phyloP scores from a whole-genome alignment of 2,888 invertebrate species.

The Trissolcus brochymenae region DNA sequence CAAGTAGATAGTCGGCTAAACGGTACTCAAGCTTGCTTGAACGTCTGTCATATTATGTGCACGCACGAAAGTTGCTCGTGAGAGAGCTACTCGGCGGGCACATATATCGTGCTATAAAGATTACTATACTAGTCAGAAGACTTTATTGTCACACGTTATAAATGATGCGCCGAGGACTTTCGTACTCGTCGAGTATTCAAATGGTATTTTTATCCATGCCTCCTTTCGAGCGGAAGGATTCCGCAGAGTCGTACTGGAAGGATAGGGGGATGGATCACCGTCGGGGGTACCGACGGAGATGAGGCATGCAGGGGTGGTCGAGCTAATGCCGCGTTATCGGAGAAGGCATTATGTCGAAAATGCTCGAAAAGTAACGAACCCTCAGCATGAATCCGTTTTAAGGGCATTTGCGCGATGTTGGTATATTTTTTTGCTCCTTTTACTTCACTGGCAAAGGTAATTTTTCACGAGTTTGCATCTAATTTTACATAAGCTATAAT shows the following conservation, averaged over 20 bases:
- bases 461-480: constrained; percentile 61
- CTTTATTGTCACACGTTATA: constrained; percentile 76
- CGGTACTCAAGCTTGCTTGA: background rate
- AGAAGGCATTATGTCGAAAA: constrained; percentile 66
- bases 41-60: constrained; percentile 67
- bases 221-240: constrained; percentile 71
- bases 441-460: constrained; percentile 59
- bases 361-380: constrained; percentile 66
- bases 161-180: constrained; percentile 70
- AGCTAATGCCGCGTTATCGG: constrained; percentile 69
- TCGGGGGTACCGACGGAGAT: constrained; percentile 54
- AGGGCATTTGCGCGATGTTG: constrained; percentile 63
- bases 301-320: constrained; percentile 49
- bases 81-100: constrained; percentile 41
- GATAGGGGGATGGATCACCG: constrained; percentile 56
- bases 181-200: constrained; percentile 71
- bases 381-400: constrained; percentile 65
- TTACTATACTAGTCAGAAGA: constrained; percentile 69
- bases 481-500: constrained; percentile 56
- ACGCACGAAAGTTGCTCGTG: constrained; percentile 63
- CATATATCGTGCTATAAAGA: constrained; percentile 73
- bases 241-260: constrained; percentile 59
- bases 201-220: constrained; percentile 74
- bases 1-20: constrained; percentile 13
- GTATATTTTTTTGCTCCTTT: constrained; percentile 60